Evolutionary conservation across 2,888 invertebrate genomes (phyloP), one percentile per base, ranked within the genome.

Genomic region (Nomada fabriciana): DNA sequence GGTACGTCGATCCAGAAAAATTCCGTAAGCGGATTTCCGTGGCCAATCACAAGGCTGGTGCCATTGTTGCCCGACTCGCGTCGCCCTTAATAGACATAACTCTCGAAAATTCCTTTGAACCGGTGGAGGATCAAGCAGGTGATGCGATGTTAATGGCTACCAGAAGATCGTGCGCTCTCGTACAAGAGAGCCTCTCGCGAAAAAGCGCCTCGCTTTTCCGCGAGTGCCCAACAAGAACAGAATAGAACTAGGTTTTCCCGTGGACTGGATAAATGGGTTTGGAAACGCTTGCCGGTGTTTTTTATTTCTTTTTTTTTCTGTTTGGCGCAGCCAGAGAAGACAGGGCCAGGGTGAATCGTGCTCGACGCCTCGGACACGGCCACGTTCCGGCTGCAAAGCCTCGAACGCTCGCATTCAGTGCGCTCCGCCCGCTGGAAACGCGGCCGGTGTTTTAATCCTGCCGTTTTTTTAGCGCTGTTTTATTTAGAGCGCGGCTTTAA

Each of bases 21-120:
- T 69, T 60, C 59, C 57, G 59, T 87, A 87, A 87, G 88, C 88
- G 88, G 88, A 88, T 88, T 89, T 87, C 82, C 82, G 18, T 72
- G 64, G 23, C 76, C 86, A 87, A 88, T 76, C 82, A 81, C 50
- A 72, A 57, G 76, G 75, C 60, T 29, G 52, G 60, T 74, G 74
- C 78, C 67, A 80, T 87, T 86, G 80, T 87, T 74, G 77, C 52
- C 71, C 57, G 75, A 63, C 73, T 55, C 70, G 73, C 77, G 74
- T 77, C 61, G 78, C 77, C 64, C 78, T 75, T 83, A 83, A 83
- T 83, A 83, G 83, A 68, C 83, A 78, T 83, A 83, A 83, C 83
- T 60, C 69, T 76, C 60, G 71, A 72, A 36, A 75, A 61, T 70
- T 83, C 72, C 59, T 83, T 74, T 72, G 59, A 65, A 25, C 53